phyloP scores from a whole-genome alignment of 2,113 vertebrate genomes.

The Microtus richardsoni region DNA sequence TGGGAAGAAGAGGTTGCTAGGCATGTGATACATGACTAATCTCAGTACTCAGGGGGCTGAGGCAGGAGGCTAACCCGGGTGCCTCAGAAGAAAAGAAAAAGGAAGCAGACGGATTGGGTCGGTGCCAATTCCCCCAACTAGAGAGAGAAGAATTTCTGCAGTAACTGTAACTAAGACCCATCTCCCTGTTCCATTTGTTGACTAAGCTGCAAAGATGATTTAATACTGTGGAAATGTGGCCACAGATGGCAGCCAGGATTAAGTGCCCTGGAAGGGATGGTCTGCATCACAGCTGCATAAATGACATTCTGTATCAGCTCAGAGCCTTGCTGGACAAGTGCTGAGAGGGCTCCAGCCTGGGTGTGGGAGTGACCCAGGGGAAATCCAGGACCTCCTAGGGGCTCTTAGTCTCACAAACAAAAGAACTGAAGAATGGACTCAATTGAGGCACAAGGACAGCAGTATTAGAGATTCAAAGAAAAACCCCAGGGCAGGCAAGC shows the following conservation, averaged over 20 bases:
- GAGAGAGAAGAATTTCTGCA: not conserved
- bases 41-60: not conserved
- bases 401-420: not conserved
- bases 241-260: not conserved
- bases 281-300: not conserved
- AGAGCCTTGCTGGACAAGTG: not conserved
- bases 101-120: not conserved
- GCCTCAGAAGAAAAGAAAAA: not conserved
- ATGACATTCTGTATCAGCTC: not conserved
- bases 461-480: not conserved
- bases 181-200: not conserved
- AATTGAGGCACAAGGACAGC: not conserved
- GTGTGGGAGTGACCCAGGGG: not conserved
- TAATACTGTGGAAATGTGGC: not conserved
- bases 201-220: constrained; percentile 25
- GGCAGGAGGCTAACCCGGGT: not conserved
- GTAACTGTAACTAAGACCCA: constrained; percentile 24
- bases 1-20: not conserved
- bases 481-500: not conserved
- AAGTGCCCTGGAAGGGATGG: not conserved
- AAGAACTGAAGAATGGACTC: not conserved
- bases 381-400: not conserved
- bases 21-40: not conserved
- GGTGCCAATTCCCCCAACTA: not conserved
- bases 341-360: not conserved